Base-by-base conservation (phyloP, 2,888 invertebrate genomes). In the Diachrysia chrysitis region DNA sequence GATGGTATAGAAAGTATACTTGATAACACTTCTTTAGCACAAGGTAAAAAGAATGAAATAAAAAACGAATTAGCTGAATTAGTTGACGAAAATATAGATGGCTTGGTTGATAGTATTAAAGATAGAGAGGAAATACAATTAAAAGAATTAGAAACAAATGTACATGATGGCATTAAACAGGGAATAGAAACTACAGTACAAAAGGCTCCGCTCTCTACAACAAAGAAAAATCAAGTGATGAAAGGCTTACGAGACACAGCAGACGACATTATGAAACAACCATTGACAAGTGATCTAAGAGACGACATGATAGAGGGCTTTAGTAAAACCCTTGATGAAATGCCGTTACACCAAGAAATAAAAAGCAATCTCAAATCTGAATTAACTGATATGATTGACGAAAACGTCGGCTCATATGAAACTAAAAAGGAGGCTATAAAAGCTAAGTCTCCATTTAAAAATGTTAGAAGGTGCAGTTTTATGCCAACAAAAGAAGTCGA, bases 31-130 rank as follows among this genome's bases (percentile, higher is more conserved):
- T n/a, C 35, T 0, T 16, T 60, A 16, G 7, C 60, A 7, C 32
- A 35, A 5, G 23, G 48, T 1, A 57, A 60, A 19, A 66, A 66
- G 46, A 37, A 17, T 10, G 35, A 63, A 16, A 54, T 67, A 25
- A 21, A 54, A 46, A 23, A 9, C 14, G 42, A 48, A 51, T 29
- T 70, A 17, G 16, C 17, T 14, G 29, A 54, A 19, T 19, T 51
- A 19, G 37, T 75, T 21, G 55, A 58, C 10, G 29, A 55, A 51
- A 21, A 75, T 12, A 32, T 58, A 7, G 19, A 2, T 1, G 10
- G 19, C 0, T 32, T 67, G 5, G 17, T 21, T 17, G 17, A 53
- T 17, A 5, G 12, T 17, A 48, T 48, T 0, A 48, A 19, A 17
- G 48, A 17, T 2, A 19, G 1, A 19, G 17, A 19, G 19, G 17